Conservation (phyloP, 2,113 vertebrate genomes). For the Eubucco bourcierii region DNA sequence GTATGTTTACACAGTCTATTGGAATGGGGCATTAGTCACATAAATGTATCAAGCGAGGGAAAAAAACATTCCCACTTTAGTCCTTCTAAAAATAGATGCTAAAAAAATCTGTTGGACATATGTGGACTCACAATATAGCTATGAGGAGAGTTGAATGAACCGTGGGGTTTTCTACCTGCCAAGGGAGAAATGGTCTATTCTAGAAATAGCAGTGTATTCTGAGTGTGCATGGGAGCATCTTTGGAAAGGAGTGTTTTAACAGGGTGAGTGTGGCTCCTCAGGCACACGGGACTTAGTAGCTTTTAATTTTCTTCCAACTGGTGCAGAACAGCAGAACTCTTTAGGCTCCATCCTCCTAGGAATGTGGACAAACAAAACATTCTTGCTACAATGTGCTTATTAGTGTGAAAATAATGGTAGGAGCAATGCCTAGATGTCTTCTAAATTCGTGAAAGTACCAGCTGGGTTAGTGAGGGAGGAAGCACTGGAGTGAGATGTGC, state of each 20-base stretch:
- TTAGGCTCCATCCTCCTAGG: not conserved
- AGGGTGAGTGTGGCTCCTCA: not conserved
- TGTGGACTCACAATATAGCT: slow-evolving; percentile 13
- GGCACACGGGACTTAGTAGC: not conserved
- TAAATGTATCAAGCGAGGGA: not conserved
- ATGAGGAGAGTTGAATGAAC: not conserved
- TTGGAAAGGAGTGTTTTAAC: not conserved
- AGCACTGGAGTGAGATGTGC: not conserved
- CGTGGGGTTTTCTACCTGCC: slow-evolving; percentile 33
- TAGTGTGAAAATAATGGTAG: not conserved
- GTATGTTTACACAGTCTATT: slow-evolving; percentile 26
- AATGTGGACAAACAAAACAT: not conserved
- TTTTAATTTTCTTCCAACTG: not conserved
- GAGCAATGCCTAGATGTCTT: not conserved
- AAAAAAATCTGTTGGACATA: slow-evolving; percentile 62
- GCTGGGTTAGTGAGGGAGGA: not conserved
- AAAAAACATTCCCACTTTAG: slow-evolving; percentile 50
- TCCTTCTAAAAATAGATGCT: slow-evolving; percentile 50
- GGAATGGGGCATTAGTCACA: slow-evolving; percentile 25
- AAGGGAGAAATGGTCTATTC: not conserved
- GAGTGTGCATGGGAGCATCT: not conserved
- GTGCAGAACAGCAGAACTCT: not conserved
- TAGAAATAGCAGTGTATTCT: not conserved
- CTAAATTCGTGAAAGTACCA: not conserved
- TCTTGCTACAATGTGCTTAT: not conserved